These are phyloP conservation scores for Mus minutoides DNA, from an alignment of 2,797 vertebrate genomes.

Conservation along the genomic window DNA sequence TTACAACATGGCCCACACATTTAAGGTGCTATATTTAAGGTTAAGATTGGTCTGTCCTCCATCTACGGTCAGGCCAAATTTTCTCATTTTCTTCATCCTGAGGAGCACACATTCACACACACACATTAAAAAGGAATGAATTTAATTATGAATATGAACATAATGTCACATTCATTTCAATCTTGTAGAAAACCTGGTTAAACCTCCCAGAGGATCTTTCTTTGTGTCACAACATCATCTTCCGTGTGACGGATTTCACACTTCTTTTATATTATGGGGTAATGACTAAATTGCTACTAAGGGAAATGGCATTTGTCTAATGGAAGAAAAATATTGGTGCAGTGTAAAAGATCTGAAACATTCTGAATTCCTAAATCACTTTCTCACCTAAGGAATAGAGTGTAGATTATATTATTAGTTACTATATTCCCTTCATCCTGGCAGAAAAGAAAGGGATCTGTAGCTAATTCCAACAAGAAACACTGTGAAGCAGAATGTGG, in stretches of 20 bases:
- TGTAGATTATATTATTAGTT: constrained; percentile 61
- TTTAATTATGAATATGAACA: constrained; percentile 82
- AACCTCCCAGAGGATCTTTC: constrained; percentile 83
- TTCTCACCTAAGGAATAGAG: constrained; percentile 38
- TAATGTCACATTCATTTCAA: constrained; percentile 84
- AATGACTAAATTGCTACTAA: constrained; percentile 85
- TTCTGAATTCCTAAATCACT: constrained; percentile 66
- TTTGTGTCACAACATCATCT: constrained; percentile 86
- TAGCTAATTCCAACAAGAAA: not conserved
- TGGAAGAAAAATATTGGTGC: constrained; percentile 67
- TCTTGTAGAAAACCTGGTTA: constrained; percentile 85
- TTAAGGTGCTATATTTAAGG: constrained; percentile 38
- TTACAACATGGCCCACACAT: constrained; percentile 14
- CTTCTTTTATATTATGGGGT: constrained; percentile 83
- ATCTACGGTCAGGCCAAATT: constrained; percentile 45
- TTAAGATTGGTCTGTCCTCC: constrained; percentile 31
- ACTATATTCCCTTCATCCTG: not conserved
- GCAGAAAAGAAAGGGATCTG: not conserved
- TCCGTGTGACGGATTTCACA: constrained; percentile 83
- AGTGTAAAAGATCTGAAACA: constrained; percentile 71
- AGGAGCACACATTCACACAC: constrained; percentile 1
- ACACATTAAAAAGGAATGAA: constrained; percentile 73
- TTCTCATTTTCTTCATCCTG: constrained; percentile 31
- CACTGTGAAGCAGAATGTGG: not conserved
- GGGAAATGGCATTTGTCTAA: constrained; percentile 81